Evolutionary conservation across 2,888 invertebrate species (phyloP).

Genomic region (Zeuzera pyrina): DNA sequence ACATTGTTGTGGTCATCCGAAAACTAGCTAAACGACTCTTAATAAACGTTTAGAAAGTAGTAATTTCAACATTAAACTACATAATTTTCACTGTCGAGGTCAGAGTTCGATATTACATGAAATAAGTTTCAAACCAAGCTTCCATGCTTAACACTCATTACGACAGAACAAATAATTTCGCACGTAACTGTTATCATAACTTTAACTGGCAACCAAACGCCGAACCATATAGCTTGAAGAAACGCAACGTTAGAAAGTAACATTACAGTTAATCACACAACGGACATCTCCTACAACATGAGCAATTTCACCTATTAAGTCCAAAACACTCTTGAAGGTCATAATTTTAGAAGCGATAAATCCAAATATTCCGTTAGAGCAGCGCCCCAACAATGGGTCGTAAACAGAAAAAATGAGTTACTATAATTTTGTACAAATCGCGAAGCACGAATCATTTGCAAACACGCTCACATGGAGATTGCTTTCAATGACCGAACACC

Average conservation of each 20-base stretch:
- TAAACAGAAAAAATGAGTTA: constrained; percentile 39
- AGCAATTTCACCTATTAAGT: constrained; percentile 40
- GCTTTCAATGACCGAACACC: constrained; percentile 22
- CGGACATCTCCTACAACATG: constrained; percentile 15
- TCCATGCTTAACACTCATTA: constrained; percentile 37
- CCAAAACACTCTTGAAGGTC: constrained; percentile 31
- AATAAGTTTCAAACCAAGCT: no score
- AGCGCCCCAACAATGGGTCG: constrained; percentile 39
- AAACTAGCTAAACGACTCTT: constrained; percentile 28
- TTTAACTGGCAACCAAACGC: constrained; percentile 6
- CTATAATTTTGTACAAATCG: constrained; percentile 34
- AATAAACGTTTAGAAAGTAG: constrained; percentile 54
- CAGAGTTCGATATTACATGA: constrained; percentile 31
- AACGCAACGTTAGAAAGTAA: constrained; percentile 34
- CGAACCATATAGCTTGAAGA: constrained; percentile 14
- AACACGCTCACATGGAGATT: constrained; percentile 15
- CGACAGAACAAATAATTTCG: no score
- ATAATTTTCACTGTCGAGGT: constrained; percentile 32
- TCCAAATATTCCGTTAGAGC: constrained; percentile 29
- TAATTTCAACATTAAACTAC: constrained; percentile 26
- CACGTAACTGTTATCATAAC: no score
- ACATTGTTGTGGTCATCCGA: constrained; percentile 21
- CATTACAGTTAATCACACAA: constrained; percentile 24
- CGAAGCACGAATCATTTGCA: constrained; percentile 8
- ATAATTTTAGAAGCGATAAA: constrained; percentile 48